phyloP scores from a whole-genome alignment of 2,113 vertebrate species.

The Scolopax mira region DNA sequence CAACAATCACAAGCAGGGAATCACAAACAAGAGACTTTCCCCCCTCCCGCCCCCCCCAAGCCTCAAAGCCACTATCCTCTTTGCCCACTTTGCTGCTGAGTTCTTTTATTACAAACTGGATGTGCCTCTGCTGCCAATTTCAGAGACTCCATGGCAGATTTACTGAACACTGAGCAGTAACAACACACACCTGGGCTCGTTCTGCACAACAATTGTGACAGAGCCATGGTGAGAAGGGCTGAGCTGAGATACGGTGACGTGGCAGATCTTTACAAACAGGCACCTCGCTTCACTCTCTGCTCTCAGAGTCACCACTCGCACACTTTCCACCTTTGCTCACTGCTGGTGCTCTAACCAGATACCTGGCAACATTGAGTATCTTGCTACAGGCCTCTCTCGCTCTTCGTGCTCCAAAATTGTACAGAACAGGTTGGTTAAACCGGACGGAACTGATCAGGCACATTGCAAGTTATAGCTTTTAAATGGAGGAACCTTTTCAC shows the following conservation, averaged over 20 bases:
- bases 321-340: not conserved
- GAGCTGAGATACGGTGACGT: not conserved
- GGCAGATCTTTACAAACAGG: not conserved
- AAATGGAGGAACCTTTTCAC: not conserved
- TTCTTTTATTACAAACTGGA: slow-evolving; percentile 53
- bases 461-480: not conserved
- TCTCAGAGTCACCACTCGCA: not conserved
- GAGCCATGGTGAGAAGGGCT: not conserved
- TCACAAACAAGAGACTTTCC: not conserved
- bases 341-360: not conserved
- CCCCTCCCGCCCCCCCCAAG: not conserved
- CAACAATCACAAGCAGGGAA: slow-evolving; percentile 41
- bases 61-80: slow-evolving; percentile 1
- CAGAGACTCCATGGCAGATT: not conserved
- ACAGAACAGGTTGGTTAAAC: not conserved
- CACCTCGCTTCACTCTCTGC: not conserved
- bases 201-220: not conserved
- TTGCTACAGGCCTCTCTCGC: not conserved
- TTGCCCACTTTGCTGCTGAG: slow-evolving; percentile 69
- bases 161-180: not conserved
- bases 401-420: not conserved
- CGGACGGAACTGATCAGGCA: not conserved
- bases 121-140: not conserved
- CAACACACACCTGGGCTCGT: not conserved
- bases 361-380: not conserved